Conservation (phyloP, 1,140 invertebrate species). For the Orius insidiosus region DNA sequence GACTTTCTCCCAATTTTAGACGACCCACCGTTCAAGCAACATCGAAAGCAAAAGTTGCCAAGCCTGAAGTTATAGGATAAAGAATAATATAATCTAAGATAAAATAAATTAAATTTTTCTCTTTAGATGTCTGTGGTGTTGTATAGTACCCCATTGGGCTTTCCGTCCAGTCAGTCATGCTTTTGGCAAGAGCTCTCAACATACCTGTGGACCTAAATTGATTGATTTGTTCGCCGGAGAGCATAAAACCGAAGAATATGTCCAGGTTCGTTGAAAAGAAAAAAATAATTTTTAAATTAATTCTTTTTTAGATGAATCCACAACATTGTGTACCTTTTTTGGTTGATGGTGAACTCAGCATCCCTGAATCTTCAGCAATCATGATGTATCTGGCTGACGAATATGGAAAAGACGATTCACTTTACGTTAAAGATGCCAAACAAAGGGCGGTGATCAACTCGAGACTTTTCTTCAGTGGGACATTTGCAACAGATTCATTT, state of each 20-base stretch:
- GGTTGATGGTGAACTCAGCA: constrained; percentile 41
- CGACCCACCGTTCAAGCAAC: too few species aligned
- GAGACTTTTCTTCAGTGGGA: constrained; percentile 50
- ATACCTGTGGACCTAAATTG: constrained; percentile 13
- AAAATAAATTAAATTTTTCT: not conserved
- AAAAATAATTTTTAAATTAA: not conserved
- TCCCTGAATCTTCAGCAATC: constrained; percentile 55
- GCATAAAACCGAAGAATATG: constrained; percentile 14
- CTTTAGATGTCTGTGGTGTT: constrained; percentile 15
- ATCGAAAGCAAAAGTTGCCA: too few species aligned
- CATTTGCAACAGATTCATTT: constrained; percentile 44
- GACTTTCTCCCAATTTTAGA: too few species aligned
- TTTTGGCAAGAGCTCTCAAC: constrained; percentile 12
- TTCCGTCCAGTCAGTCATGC: constrained; percentile 13
- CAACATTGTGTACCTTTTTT: constrained; percentile 48
- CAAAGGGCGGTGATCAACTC: constrained; percentile 51
- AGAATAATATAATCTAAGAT: too few species aligned
- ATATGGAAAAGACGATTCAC: constrained; percentile 45
- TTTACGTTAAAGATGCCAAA: constrained; percentile 50
- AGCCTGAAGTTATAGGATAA: too few species aligned
- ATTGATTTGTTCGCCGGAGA: constrained; percentile 13
- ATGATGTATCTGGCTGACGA: constrained; percentile 48
- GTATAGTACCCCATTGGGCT: constrained; percentile 15
- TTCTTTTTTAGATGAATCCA: constrained; percentile 36
- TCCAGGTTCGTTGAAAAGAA: constrained; percentile 15